phyloP scores from a whole-genome alignment of 2,797 vertebrate species.

The Amphiprion clarkii region DNA sequence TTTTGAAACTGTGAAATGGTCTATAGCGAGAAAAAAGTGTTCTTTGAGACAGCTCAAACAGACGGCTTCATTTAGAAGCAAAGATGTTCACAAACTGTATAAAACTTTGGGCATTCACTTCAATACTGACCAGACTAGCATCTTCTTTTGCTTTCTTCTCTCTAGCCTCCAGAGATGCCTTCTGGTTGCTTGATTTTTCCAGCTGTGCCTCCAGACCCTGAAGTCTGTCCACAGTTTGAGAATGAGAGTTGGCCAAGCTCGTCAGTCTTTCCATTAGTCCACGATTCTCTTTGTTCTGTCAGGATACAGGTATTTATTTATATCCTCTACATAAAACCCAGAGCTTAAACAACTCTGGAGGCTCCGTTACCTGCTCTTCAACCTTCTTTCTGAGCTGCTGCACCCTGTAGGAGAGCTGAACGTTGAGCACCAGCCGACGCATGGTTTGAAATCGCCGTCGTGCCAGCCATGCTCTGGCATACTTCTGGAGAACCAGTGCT shows the following conservation, averaged over 20 bases:
- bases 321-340: neutral
- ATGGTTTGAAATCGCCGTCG: slow-evolving; percentile 94
- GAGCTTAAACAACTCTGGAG: neutral
- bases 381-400: slow-evolving; percentile 93
- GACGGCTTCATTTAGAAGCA: neutral
- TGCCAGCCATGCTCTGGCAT: slow-evolving; percentile 94
- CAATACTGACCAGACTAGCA: slow-evolving; percentile 83
- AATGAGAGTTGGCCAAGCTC: slow-evolving; percentile 85
- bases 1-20: slow-evolving; percentile 82
- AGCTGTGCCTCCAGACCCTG: slow-evolving; percentile 90
- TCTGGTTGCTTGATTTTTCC: slow-evolving; percentile 85
- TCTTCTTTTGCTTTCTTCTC: slow-evolving; percentile 86
- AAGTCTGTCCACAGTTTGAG: slow-evolving; percentile 85
- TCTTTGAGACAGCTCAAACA: slow-evolving; percentile 9
- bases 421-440: slow-evolving; percentile 93
- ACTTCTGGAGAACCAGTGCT: slow-evolving; percentile 94
- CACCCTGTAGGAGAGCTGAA: slow-evolving; percentile 95
- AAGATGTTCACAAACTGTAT: neutral
- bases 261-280: slow-evolving; percentile 93
- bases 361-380: slow-evolving; percentile 92
- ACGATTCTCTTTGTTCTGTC: slow-evolving; percentile 92
- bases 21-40: slow-evolving; percentile 50
- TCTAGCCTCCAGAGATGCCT: slow-evolving; percentile 83
- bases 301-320: slow-evolving; percentile 12
- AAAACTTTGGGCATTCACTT: slow-evolving; percentile 4